Evolutionary conservation across 2,113 vertebrate genomes (phyloP).

Genomic region (Phodopus roborovskii): DNA sequence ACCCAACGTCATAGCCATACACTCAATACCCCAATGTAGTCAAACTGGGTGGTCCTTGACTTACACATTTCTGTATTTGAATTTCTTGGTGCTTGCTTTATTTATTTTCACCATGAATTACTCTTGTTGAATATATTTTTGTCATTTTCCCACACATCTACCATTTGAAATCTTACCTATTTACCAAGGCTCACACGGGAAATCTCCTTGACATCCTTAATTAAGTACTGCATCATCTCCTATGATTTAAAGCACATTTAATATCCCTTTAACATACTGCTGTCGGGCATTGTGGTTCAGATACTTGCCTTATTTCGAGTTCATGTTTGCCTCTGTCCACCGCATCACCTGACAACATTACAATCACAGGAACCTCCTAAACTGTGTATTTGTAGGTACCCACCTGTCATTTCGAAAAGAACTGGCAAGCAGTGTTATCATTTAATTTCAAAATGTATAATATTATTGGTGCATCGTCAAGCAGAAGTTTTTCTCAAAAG

Average conservation of each 20-base stretch:
- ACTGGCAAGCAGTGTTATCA: background rate
- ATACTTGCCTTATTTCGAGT: background rate
- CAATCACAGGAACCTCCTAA: background rate
- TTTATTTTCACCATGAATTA: background rate
- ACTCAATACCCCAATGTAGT: background rate
- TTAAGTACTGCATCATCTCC: background rate
- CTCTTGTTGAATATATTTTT: background rate
- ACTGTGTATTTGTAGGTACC: background rate
- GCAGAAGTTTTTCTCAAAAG: background rate
- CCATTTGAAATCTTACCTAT: background rate
- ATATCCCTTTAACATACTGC: background rate
- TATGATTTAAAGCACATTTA: background rate
- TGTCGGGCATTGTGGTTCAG: background rate
- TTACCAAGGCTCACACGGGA: background rate
- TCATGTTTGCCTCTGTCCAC: background rate
- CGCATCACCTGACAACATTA: background rate
- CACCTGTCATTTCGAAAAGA: background rate
- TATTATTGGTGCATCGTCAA: background rate
- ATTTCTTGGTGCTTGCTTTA: background rate
- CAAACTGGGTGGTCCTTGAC: background rate
- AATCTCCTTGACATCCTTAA: background rate
- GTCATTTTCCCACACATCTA: background rate
- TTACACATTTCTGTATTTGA: background rate
- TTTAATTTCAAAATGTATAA: background rate
- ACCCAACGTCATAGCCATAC: too few relatives aligned